Percentiles rank a stretch among this genome's conserved stretches.
phyloP scores from a whole-genome alignment of 2,888 invertebrate genomes.

The Lobophora halterata region DNA sequence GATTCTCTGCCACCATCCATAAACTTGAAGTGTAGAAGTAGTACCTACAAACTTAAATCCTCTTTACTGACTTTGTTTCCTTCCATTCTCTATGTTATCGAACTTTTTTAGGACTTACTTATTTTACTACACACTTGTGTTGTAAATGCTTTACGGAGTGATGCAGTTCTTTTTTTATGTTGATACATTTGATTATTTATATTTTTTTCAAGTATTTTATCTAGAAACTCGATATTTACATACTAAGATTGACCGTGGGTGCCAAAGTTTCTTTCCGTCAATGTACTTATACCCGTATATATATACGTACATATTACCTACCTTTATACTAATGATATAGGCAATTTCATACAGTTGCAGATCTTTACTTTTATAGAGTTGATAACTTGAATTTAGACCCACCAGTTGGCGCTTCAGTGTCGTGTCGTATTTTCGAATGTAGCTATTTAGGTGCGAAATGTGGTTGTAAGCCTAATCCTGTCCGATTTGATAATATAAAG shows the following conservation, averaged over 20 bases:
- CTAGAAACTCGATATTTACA: too few relatives aligned
- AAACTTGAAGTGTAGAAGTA: constrained; percentile 33
- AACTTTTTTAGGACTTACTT: constrained; percentile 29
- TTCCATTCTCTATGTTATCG: constrained; percentile 30
- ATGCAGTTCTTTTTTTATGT: background rate
- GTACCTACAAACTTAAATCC: constrained; percentile 36
- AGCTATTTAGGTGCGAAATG: constrained; percentile 12
- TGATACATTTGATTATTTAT: too few relatives aligned
- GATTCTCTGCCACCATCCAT: constrained; percentile 18
- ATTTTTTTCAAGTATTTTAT: too few relatives aligned
- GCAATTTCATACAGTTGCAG: constrained; percentile 4
- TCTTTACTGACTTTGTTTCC: constrained; percentile 39
- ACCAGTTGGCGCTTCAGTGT: constrained; percentile 6
- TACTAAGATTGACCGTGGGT: too few relatives aligned
- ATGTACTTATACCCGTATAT: background rate
- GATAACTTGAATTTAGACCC: constrained; percentile 8
- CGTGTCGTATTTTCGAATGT: constrained; percentile 8
- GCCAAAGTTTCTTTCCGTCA: background rate
- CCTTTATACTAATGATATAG: background rate
- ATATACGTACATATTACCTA: too few relatives aligned
- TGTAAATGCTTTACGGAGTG: background rate
- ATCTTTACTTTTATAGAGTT: constrained; percentile 2
- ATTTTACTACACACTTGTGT: constrained; percentile 9
- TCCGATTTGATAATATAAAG: background rate
- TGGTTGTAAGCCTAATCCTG: constrained; percentile 1